A percentile compares a stretch with the other conserved stretches of the same genome.
phyloP scores from a whole-genome alignment of 2,888 invertebrate genomes.

The Drosophila pegasa region DNA sequence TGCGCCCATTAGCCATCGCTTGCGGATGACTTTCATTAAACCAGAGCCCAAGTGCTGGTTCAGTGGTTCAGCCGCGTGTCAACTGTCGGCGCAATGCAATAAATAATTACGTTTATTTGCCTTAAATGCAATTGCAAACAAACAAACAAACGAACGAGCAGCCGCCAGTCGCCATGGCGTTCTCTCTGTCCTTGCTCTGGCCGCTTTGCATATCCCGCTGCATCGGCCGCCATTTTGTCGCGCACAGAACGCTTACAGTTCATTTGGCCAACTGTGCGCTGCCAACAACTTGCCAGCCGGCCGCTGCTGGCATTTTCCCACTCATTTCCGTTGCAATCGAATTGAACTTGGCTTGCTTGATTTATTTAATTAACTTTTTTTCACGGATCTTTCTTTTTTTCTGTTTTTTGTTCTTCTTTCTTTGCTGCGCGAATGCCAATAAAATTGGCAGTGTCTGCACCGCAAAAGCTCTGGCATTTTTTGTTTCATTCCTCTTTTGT shows the following conservation, averaged over 20 bases:
- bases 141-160: constrained; percentile 56
- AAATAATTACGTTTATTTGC: constrained; percentile 80
- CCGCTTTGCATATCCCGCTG: constrained; percentile 57
- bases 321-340: constrained; percentile 78
- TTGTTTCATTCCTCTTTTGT: constrained; percentile 9
- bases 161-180: not conserved
- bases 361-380: constrained; percentile 76
- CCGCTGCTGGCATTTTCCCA: constrained; percentile 65
- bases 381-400: not conserved
- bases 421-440: constrained; percentile 38
- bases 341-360: constrained; percentile 78
- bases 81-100: constrained; percentile 69
- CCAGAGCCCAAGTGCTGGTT: constrained; percentile 28
- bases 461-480: constrained; percentile 23
- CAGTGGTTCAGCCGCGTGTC: constrained; percentile 41
- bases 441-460: constrained; percentile 45
- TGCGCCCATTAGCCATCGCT: constrained; percentile 33
- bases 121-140: constrained; percentile 73
- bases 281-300: constrained; percentile 15
- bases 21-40: constrained; percentile 46
- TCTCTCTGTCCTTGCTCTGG: constrained; percentile 3
- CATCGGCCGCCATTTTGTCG: constrained; percentile 41
- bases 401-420: not conserved
- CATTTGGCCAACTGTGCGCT: constrained; percentile 59
- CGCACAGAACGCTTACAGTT: constrained; percentile 61